Conservation (phyloP, 2,888 invertebrate genomes). For the Aleiodes testaceus region DNA sequence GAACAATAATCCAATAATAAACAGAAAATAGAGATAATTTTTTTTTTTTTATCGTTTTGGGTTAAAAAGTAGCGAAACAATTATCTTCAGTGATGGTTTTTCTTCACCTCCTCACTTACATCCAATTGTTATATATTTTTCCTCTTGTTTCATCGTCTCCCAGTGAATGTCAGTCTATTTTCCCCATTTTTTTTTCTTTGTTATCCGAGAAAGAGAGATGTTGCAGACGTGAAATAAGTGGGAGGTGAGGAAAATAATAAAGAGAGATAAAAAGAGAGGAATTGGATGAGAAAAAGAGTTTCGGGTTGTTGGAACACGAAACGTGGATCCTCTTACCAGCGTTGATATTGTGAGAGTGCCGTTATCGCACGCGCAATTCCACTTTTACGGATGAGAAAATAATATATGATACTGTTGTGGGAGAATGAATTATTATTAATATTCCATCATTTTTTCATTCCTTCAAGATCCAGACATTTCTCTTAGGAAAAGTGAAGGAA, state of each 20-base stretch:
- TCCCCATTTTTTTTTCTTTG: neutral
- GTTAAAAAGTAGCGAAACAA: neutral
- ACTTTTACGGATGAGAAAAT: slow-evolving; percentile 13
- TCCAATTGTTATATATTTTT: neutral
- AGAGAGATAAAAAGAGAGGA: neutral
- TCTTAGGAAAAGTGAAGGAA: too few relatives aligned
- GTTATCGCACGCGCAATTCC: slow-evolving; percentile 23
- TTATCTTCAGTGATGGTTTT: slow-evolving; percentile 4
- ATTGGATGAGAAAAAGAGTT: neutral
- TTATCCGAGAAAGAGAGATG: slow-evolving; percentile 35
- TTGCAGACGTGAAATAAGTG: slow-evolving; percentile 28
- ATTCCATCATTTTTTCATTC: too few relatives aligned
- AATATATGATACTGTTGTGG: neutral
- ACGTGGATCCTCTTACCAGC: slow-evolving; percentile 24
- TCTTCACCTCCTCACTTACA: slow-evolving; percentile 1
- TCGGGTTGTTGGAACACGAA: slow-evolving; percentile 15
- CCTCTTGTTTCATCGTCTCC: slow-evolving; percentile 4
- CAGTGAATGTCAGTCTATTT: slow-evolving; percentile 18
- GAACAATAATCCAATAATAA: neutral
- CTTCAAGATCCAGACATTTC: too few relatives aligned
- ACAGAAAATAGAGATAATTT: neutral
- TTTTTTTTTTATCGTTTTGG: neutral
- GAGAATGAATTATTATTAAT: too few relatives aligned
- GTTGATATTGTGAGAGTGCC: slow-evolving; percentile 21
- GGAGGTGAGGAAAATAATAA: slow-evolving; percentile 19